Base-by-base conservation (phyloP, 2,113 vertebrate genomes). In the Brienomyrus brachyistius region DNA sequence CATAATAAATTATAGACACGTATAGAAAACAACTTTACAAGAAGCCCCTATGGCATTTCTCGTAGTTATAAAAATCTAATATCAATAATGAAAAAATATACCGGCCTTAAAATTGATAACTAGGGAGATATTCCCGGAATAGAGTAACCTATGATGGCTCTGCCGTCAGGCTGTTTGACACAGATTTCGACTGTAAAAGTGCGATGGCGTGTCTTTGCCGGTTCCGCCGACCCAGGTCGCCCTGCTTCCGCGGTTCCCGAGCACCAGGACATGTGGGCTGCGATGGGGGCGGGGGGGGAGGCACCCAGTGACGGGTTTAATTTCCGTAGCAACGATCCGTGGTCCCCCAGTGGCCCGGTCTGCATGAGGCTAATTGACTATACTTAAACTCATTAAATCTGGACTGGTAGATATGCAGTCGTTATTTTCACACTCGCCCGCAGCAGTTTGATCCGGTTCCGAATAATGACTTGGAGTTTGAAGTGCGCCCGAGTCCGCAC, bases 351-450 rank as follows among this genome's bases (percentile, higher is more conserved):
- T 51, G 66, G 48, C 35, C 8, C 66, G 45, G 86, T 27, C 85
- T 74, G 45, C 59, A 23, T 48, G 85, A 80, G 48, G 51, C 89
- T 87, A 90, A 90, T 90, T 90, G 89, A 77, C 84, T 87, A 87
- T 74, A 70, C 52, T 87, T 90, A 87, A 90, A 90, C 59, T 90
- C 87, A 90, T 90, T 90, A 90, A 90, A 90, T 90, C 47, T 56
- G 86, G 59, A 54, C 84, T 77, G 9, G 87, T 31, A 40, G 59
- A 86, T 52, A 27, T 52, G 59, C 85, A 31, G 74, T 48, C 9
- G 84, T 89, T 74, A 90, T 90, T 70, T 77, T 50, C 48, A 66
- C 17, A 59, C 45, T 77, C 27, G 54, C 83, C 82, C 13, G 54
- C 19, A 59, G 88, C 52, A 45, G 88, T 47, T 40, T 51, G 27